A percentile compares a stretch with the other conserved stretches of the same genome.
Evolutionary conservation across 2,113 vertebrate species (phyloP).

Genomic region (Candoia aspera): DNA sequence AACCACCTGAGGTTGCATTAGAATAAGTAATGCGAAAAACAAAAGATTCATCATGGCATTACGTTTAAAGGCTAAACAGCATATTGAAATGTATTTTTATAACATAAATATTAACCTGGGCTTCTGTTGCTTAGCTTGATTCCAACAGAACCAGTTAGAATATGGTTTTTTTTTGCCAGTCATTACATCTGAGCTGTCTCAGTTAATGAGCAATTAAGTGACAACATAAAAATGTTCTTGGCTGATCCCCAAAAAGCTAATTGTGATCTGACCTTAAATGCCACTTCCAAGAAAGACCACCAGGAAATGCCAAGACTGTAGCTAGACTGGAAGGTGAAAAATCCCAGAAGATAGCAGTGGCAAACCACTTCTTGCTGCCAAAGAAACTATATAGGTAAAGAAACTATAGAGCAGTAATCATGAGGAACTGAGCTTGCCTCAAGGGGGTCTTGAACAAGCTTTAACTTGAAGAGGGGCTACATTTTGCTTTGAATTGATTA

Average conservation of each 20-base stretch:
- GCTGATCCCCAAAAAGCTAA: neutral
- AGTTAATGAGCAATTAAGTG: neutral
- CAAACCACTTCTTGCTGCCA: neutral
- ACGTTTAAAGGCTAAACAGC: neutral
- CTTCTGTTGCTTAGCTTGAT: neutral
- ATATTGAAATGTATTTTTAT: neutral
- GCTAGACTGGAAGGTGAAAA: neutral
- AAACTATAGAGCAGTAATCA: neutral
- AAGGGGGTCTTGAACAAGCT: neutral
- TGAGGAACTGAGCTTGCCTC: neutral
- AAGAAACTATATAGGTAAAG: neutral
- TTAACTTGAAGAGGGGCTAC: neutral
- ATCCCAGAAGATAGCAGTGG: neutral
- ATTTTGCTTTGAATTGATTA: neutral
- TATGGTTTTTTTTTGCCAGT: neutral
- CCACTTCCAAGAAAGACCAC: neutral
- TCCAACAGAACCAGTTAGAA: neutral
- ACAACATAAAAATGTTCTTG: neutral
- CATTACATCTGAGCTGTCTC: neutral
- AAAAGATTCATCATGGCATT: neutral
- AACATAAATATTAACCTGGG: neutral
- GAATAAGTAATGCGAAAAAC: neutral
- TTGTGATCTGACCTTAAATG: neutral
- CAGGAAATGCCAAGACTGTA: neutral
- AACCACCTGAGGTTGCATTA: neutral